Percentiles rank a stretch among this genome's conserved stretches.
Evolutionary conservation across 2,888 invertebrate genomes (phyloP).

Genomic region (Sepiola atlantica): DNA sequence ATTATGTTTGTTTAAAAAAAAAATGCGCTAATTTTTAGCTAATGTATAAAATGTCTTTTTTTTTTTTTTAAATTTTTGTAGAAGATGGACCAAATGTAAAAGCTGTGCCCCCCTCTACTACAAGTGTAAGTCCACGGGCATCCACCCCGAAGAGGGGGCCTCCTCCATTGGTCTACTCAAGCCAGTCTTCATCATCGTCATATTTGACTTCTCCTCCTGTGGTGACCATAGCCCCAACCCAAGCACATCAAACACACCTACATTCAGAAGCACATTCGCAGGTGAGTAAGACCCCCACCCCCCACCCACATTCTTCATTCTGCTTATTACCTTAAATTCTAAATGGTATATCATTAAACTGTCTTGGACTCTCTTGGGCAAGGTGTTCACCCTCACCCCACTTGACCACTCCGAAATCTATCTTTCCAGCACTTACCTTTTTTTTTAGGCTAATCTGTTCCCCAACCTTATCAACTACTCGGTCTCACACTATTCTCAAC

Average conservation of each 20-base stretch:
- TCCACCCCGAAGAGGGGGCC: constrained; percentile 69
- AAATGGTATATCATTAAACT: too few relatives aligned
- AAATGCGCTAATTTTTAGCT: not conserved
- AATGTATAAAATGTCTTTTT: not conserved
- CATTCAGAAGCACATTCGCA: constrained; percentile 63
- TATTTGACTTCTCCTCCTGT: constrained; percentile 72
- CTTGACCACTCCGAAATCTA: too few relatives aligned
- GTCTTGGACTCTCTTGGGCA: too few relatives aligned
- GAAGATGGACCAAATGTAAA: constrained; percentile 44
- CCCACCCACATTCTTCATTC: too few relatives aligned
- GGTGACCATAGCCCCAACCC: constrained; percentile 74
- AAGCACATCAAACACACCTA: constrained; percentile 61
- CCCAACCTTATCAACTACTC: too few relatives aligned
- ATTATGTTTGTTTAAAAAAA: not conserved
- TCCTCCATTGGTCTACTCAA: constrained; percentile 67
- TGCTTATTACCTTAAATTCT: too few relatives aligned
- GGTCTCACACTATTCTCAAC: too few relatives aligned
- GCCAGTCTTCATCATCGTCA: constrained; percentile 55
- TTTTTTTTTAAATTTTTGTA: not conserved
- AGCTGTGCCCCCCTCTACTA: constrained; percentile 53
- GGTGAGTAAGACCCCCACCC: constrained; percentile 54
- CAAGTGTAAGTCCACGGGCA: constrained; percentile 64
- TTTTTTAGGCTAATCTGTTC: too few relatives aligned
- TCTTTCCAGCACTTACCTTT: too few relatives aligned
- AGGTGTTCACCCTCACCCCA: too few relatives aligned